A percentile compares a stretch with the other conserved stretches of the same genome.
Conservation (phyloP, 2,888 invertebrate species). For the Pardosa pseudoannulata region DNA sequence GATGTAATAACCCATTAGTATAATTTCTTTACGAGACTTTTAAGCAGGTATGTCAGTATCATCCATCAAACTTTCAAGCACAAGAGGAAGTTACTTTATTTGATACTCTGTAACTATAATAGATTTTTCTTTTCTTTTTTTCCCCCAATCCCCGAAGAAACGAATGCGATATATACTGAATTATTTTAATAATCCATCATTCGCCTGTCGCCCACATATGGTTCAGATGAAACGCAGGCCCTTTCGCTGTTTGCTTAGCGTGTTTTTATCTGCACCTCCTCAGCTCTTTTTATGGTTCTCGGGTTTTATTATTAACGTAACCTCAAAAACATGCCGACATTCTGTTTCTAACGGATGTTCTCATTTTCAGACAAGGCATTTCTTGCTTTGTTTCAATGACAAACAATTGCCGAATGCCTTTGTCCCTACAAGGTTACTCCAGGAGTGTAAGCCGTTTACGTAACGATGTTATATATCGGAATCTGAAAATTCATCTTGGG, state of each 20-base stretch:
- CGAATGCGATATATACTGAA: neutral
- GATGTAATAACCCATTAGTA: too few species aligned
- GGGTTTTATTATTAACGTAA: too few species aligned
- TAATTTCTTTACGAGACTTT: neutral
- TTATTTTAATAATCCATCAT: conserved; percentile 9
- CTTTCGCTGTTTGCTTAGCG: neutral
- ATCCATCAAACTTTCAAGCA: neutral
- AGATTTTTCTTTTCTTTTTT: neutral
- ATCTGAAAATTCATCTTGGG: too few species aligned
- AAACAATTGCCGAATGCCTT: too few species aligned
- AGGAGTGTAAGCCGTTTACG: too few species aligned
- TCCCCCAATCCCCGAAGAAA: neutral
- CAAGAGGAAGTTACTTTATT: neutral
- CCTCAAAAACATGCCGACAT: too few species aligned
- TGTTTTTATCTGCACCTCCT: neutral
- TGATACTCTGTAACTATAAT: neutral
- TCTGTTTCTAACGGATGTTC: too few species aligned
- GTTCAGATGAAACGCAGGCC: neutral
- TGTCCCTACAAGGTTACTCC: too few species aligned
- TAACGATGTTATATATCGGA: too few species aligned
- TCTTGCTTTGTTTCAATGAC: too few species aligned
- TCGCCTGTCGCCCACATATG: neutral
- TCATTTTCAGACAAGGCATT: too few species aligned
- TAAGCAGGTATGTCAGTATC: neutral
- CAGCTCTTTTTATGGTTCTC: too few species aligned